These are phyloP conservation scores for Neomonachus schauinslandi DNA, from an alignment of 2,113 vertebrate genomes.

Conservation along the genomic window DNA sequence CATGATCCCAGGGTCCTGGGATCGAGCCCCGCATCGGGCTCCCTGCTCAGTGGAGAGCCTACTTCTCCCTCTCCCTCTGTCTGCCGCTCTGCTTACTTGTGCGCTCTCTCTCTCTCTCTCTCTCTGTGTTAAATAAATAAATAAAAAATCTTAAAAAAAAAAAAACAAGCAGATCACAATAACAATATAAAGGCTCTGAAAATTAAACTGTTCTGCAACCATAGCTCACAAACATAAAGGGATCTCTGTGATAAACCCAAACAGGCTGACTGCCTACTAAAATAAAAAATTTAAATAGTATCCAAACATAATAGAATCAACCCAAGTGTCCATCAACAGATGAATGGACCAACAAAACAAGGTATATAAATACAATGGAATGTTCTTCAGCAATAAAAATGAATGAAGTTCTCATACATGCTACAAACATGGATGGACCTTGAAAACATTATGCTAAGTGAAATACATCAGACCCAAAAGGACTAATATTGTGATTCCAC, in stretches of 20 bases:
- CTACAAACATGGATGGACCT: background rate
- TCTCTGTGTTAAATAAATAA: no score
- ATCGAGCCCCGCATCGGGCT: no score
- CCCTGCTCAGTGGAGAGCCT: no score
- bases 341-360: background rate
- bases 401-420: background rate
- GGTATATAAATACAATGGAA: background rate
- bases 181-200: background rate
- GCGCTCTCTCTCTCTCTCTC: no score
- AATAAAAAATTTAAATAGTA: background rate
- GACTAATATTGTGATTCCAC: background rate
- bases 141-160: no score
- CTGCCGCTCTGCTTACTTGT: no score
- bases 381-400: background rate
- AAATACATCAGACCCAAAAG: background rate
- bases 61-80: no score
- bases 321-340: background rate
- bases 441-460: background rate
- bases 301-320: background rate
- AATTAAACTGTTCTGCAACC: background rate
- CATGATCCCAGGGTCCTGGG: no score
- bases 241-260: background rate
- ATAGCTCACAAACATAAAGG: background rate
- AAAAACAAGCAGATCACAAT: background rate
- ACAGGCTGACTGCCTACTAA: background rate